These are phyloP conservation scores for Champsocephalus esox DNA, from an alignment of 2,797 vertebrate genomes.

Conservation along the genomic window DNA sequence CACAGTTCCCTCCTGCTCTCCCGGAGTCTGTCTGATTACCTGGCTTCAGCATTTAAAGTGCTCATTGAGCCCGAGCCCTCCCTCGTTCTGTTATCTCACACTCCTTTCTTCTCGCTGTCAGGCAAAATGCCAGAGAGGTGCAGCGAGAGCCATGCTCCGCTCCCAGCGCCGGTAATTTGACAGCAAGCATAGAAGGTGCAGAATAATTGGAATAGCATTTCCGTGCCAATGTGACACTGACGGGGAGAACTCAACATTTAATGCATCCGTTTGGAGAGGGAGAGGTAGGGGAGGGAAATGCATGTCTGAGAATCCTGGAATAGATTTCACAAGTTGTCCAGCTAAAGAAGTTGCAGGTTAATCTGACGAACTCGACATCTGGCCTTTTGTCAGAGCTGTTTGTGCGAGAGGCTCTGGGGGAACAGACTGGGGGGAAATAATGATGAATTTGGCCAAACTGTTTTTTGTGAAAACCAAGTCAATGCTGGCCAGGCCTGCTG, in stretches of 20 bases:
- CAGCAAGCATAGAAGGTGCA: slow-evolving; percentile 73
- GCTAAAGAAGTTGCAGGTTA: slow-evolving; percentile 61
- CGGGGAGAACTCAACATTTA: slow-evolving; percentile 70
- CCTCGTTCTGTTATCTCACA: slow-evolving; percentile 64
- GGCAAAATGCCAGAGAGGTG: slow-evolving; percentile 75
- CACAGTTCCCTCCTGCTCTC: slow-evolving; percentile 40
- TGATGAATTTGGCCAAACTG: slow-evolving; percentile 44
- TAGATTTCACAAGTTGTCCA: slow-evolving; percentile 66
- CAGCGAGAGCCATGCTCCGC: slow-evolving; percentile 65
- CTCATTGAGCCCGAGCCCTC: slow-evolving; percentile 70
- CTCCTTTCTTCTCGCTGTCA: slow-evolving; percentile 76
- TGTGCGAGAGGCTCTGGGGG: slow-evolving; percentile 50
- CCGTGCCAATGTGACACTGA: slow-evolving; percentile 76
- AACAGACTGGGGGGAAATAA: slow-evolving; percentile 55
- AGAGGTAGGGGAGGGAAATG: slow-evolving; percentile 11
- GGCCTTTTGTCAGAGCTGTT: slow-evolving; percentile 71
- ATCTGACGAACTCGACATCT: slow-evolving; percentile 76
- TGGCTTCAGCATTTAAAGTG: slow-evolving; percentile 73
- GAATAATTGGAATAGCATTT: slow-evolving; percentile 83
- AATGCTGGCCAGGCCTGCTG: slow-evolving; percentile 31
- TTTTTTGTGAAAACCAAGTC: slow-evolving; percentile 53
- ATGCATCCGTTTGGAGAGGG: slow-evolving; percentile 41
- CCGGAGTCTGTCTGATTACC: slow-evolving; percentile 71
- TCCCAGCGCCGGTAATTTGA: slow-evolving; percentile 78
- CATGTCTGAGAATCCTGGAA: slow-evolving; percentile 48